phyloP scores from a whole-genome alignment of 1,140 invertebrate genomes.

The Saccostrea cuccullata region DNA sequence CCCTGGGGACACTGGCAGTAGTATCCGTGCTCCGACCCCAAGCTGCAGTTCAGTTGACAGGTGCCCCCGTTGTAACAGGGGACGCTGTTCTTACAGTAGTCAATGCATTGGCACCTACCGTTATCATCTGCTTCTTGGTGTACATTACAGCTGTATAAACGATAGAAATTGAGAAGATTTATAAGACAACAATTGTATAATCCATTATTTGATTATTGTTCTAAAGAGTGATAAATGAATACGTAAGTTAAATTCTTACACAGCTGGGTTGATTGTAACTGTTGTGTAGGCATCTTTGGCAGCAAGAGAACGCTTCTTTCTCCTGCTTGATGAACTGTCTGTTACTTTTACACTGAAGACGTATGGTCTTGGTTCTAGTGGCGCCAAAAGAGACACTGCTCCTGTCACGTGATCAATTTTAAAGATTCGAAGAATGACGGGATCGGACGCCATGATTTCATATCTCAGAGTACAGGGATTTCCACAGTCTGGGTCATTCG shows the following conservation, averaged over 20 bases:
- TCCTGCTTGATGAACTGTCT: slow-evolving; percentile 5
- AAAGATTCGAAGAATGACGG: neutral
- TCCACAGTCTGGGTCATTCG: slow-evolving; percentile 30
- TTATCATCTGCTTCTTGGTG: slow-evolving; percentile 7
- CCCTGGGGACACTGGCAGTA: slow-evolving; percentile 18
- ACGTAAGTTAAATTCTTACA: neutral
- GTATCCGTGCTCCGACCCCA: neutral
- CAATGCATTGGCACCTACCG: neutral
- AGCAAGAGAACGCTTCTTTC: slow-evolving; percentile 3
- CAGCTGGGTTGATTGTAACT: slow-evolving; percentile 16
- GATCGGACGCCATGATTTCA: slow-evolving; percentile 4
- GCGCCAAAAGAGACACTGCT: neutral
- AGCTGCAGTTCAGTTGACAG: slow-evolving; percentile 2
- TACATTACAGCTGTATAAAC: slow-evolving; percentile 1
- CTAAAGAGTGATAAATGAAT: too few species aligned
- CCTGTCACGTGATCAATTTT: slow-evolving; percentile 20
- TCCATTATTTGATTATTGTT: too few species aligned
- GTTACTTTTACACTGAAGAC: slow-evolving; percentile 18
- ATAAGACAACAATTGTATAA: too few species aligned
- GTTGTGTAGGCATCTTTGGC: slow-evolving; percentile 32
- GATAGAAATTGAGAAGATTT: neutral
- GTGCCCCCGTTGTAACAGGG: slow-evolving; percentile 22
- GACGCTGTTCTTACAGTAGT: neutral
- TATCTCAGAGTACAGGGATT: neutral
- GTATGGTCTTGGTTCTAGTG: neutral